Base-by-base conservation (phyloP, 2,888 invertebrate species). In the Rhaphigaster nebulosa region DNA sequence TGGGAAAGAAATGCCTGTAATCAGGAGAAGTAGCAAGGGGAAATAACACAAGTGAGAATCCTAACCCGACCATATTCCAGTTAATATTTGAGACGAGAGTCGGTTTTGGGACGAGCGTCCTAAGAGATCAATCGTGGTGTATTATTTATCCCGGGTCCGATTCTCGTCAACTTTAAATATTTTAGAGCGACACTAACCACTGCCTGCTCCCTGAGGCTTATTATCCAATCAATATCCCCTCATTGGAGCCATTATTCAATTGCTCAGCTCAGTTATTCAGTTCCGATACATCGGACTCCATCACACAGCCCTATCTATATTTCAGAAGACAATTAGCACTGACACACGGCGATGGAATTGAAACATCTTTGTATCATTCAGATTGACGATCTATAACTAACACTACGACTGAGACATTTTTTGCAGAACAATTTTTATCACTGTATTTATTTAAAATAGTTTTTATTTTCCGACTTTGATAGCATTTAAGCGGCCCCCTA, bases 181-280 rank as follows among this genome's bases (percentile, higher is more conserved):
- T 88, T 88, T 23, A 88, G 45, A 23, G 88, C 65, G 88, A 65
- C 88, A 88, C 88, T 45, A 65, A 88, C 65, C 88, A 88, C 65
- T n/a, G 88, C 45, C 65, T 41, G 56, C 87, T 54, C 56, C 56
- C 38, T 45, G 6, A 26, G 34, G 65, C 45, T 38, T 76, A 76
- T 76, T 76, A 76, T 76, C 38, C 70, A 76, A 76, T 76, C 70
- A 76, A 76, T 76, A 76, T 76, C 70, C 70, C 70, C 70, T 76
- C 70, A 76, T 76, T 76, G 70, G 70, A 38, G 34, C 34, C 70
- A 76, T 76, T 76, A 76, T 76, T 76, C 70, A 76, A 76, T 76
- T 76, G 70, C 70, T 76, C 70, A 38, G 20, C 10, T 76, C 6
- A 76, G 70, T 76, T 76, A 76, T 76, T 76, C 70, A 76, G 70